A percentile compares a stretch with the other conserved stretches of the same genome.
These are phyloP conservation scores for Perizoma flavofasciatum DNA, from an alignment of 2,888 invertebrate species.

Conservation along the genomic window DNA sequence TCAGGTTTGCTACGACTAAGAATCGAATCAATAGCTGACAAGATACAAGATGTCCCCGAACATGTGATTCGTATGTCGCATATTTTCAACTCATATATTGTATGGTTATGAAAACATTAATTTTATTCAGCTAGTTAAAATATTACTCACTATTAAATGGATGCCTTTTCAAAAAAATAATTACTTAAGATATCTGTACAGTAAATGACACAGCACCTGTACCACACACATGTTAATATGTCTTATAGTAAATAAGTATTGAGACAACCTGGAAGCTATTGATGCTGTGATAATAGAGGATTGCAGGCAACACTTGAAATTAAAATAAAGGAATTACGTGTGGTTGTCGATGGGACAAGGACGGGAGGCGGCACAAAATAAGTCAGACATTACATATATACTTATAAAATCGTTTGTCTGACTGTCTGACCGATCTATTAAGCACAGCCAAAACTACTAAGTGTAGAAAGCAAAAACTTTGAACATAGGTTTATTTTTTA, in stretches of 20 bases:
- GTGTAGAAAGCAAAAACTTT: too few species aligned
- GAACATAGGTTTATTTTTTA: too few species aligned
- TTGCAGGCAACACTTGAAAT: conserved; percentile 10
- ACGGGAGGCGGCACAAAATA: too few species aligned
- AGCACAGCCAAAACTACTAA: too few species aligned
- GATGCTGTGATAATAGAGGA: conserved; percentile 15
- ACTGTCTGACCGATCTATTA: too few species aligned
- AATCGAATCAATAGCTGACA: neutral
- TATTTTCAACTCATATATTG: neutral
- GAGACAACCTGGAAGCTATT: conserved; percentile 22
- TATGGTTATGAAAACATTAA: conserved; percentile 6
- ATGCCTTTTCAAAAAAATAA: conserved; percentile 22
- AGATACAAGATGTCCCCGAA: neutral
- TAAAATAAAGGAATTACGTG: neutral
- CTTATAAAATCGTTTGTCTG: too few species aligned
- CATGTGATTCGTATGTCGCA: neutral
- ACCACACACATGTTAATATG: conserved; percentile 13
- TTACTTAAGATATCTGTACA: conserved; percentile 20
- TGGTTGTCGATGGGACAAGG: too few species aligned
- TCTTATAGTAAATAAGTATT: conserved; percentile 17
- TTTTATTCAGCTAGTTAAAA: conserved; percentile 10
- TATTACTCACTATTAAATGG: conserved; percentile 11
- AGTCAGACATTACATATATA: too few species aligned
- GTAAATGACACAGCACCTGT: conserved; percentile 28
- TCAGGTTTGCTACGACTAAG: too few species aligned